Conservation (phyloP, 2,113 vertebrate species). For the Neodon shergylaensis region DNA sequence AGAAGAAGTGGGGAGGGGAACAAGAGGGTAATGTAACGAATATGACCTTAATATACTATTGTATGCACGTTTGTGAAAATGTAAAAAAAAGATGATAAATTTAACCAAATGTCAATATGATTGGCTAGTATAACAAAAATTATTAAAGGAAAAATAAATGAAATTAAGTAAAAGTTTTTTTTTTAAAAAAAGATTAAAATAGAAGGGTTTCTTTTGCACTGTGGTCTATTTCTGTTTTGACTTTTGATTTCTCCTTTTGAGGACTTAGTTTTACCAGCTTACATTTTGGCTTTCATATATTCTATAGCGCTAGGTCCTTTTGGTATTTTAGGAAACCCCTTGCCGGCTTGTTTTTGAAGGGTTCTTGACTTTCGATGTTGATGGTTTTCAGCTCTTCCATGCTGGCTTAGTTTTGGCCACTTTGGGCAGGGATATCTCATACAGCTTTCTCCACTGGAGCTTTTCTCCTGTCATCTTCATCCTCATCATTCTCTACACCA, state of each 20-base stretch:
- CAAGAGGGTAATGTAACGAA: not conserved
- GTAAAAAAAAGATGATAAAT: not conserved
- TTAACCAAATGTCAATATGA: not conserved
- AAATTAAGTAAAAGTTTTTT: not conserved
- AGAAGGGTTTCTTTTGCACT: not conserved
- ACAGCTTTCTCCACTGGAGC: not conserved
- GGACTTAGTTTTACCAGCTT: not conserved
- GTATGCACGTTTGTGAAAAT: not conserved
- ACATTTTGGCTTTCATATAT: not conserved
- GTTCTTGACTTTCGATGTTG: not conserved
- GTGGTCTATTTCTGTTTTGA: too few species aligned
- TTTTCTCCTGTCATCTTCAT: not conserved
- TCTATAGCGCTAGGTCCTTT: not conserved
- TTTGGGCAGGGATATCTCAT: not conserved
- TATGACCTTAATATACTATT: not conserved
- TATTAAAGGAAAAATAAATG: not conserved
- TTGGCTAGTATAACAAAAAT: not conserved
- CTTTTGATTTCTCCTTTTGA: not conserved
- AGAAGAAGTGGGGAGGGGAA: not conserved
- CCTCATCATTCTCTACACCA: not conserved
- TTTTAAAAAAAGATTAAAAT: not conserved
- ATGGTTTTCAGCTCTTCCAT: not conserved
- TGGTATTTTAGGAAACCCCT: not conserved
- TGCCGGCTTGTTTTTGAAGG: not conserved
- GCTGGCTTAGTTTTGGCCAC: not conserved